phyloP scores from a whole-genome alignment of 2,888 invertebrate species.

The Ophraella communa region DNA sequence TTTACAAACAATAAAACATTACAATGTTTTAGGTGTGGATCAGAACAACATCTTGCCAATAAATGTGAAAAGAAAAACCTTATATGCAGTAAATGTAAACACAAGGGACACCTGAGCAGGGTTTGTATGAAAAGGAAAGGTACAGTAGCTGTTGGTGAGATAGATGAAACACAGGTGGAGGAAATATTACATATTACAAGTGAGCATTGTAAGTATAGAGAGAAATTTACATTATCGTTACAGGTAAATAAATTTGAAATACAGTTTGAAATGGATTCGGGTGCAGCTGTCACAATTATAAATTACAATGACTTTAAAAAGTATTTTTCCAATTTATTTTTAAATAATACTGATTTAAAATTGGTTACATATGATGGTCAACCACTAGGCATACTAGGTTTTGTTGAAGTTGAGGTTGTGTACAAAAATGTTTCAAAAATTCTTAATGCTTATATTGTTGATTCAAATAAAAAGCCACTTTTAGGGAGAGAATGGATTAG shows the following conservation, averaged over 20 bases:
- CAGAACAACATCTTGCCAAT: no score
- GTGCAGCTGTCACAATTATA: conserved; percentile 10
- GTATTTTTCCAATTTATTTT: neutral
- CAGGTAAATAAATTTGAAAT: neutral
- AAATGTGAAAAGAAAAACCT: no score
- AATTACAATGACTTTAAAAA: neutral
- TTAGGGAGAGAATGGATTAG: conserved; percentile 31
- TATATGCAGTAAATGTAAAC: neutral
- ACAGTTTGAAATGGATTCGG: conserved; percentile 15
- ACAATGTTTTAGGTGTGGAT: no score
- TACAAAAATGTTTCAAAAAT: neutral
- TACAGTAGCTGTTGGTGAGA: neutral
- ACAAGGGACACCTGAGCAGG: conserved; percentile 4
- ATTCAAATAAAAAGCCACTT: conserved; percentile 37
- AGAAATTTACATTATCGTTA: conserved; percentile 4
- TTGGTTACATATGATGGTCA: neutral
- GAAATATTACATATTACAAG: neutral
- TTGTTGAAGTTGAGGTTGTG: neutral
- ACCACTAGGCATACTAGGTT: neutral
- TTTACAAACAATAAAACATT: no score
- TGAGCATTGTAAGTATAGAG: neutral
- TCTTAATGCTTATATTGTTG: conserved; percentile 1
- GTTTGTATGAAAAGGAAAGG: neutral
- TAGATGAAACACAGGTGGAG: conserved; percentile 1
- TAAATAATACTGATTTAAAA: neutral